Evolutionary conservation across 2,888 invertebrate species (phyloP).

Genomic region (Pandemis corylana): DNA sequence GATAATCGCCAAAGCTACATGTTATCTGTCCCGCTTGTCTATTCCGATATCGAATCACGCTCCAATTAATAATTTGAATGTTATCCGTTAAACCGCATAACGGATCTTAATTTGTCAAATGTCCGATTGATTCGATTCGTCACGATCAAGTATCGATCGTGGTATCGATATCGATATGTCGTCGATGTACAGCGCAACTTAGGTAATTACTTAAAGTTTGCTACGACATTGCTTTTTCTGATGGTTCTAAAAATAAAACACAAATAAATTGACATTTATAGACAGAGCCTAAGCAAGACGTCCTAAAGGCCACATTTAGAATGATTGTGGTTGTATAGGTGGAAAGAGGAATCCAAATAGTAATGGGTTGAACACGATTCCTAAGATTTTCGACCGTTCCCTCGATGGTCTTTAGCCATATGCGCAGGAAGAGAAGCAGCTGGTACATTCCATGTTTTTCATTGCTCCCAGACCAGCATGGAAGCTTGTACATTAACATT

Average conservation of each 20-base stretch:
- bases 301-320: too few relatives aligned
- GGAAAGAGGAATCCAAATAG: too few relatives aligned
- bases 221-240: background rate
- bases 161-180: constrained; percentile 38
- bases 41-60: constrained; percentile 36
- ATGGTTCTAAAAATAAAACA: background rate
- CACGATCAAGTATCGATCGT: constrained; percentile 49
- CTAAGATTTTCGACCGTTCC: too few relatives aligned
- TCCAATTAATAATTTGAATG: constrained; percentile 38
- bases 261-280: background rate
- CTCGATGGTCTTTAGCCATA: too few relatives aligned
- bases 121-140: constrained; percentile 30
- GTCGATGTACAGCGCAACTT: background rate
- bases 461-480: too few relatives aligned
- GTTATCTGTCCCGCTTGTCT: constrained; percentile 26
- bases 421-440: too few relatives aligned
- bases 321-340: too few relatives aligned
- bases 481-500: background rate
- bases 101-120: constrained; percentile 41
- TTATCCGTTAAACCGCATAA: constrained; percentile 24
- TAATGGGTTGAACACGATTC: too few relatives aligned
- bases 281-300: too few relatives aligned
- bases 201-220: background rate
- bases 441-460: too few relatives aligned
- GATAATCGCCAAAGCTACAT: constrained; percentile 30